Percentiles rank a stretch among this genome's conserved stretches.
These are phyloP conservation scores for Spinibarbus caldwelli DNA, from an alignment of 2,797 vertebrate species.

Conservation along the genomic window DNA sequence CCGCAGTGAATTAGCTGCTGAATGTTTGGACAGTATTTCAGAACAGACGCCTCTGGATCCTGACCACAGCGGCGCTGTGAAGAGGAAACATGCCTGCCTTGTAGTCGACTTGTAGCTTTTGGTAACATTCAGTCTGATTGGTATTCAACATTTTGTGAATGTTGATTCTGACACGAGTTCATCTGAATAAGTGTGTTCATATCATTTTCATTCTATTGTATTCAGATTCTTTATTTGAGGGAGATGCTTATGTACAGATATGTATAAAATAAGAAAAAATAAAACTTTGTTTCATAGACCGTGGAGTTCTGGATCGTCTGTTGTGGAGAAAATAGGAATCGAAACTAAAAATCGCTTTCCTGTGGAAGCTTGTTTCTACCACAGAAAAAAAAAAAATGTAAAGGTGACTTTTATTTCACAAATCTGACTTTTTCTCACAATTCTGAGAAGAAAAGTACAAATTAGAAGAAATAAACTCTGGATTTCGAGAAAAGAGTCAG, in stretches of 20 bases:
- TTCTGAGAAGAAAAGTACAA: neutral
- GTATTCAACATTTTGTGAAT: conserved; percentile 98
- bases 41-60: conserved; percentile 77
- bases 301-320: conserved; percentile 61
- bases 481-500: neutral
- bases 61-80: conserved; percentile 71
- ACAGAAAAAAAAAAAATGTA: neutral
- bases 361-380: no score
- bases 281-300: conserved; percentile 96
- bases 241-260: conserved; percentile 98
- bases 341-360: no score
- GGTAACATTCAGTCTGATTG: conserved; percentile 89
- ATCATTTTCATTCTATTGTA: conserved; percentile 90
- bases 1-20: conserved; percentile 82
- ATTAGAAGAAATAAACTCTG: neutral
- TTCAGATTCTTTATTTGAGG: conserved; percentile 91
- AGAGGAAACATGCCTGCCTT: conserved; percentile 94
- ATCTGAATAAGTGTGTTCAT: conserved; percentile 95
- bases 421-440: no score
- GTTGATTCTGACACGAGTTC: conserved; percentile 91
- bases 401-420: no score
- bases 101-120: conserved; percentile 95
- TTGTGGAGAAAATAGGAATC: neutral
- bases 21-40: conserved; percentile 87
- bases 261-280: conserved; percentile 96